Conservation (phyloP, 2,113 vertebrate species). For the Tapirus terrestris region DNA sequence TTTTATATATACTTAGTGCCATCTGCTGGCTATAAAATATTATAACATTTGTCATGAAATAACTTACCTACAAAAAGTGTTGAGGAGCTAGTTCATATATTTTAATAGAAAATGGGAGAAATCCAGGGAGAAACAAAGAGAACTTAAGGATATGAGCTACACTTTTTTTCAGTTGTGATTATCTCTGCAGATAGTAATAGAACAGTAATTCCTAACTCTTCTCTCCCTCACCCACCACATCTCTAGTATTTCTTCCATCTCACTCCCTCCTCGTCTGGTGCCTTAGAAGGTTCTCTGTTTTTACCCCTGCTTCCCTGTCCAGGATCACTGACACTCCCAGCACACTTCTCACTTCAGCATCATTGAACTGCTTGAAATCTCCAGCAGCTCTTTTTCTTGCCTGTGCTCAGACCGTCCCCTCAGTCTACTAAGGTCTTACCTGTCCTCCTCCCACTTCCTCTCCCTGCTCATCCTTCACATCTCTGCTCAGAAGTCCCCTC, state of each 20-base stretch:
- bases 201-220: too few relatives aligned
- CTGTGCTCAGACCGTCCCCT: not conserved
- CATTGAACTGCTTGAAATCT: not conserved
- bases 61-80: not conserved
- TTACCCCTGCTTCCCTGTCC: not conserved
- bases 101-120: not conserved
- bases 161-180: not conserved
- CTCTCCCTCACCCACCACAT: accelerated
- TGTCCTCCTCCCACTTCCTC: too few relatives aligned
- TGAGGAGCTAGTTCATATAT: not conserved
- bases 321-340: too few relatives aligned
- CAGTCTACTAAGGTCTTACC: not conserved
- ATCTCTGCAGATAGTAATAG: not conserved
- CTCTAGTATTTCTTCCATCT: too few relatives aligned
- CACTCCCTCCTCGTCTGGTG: accelerated
- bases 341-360: accelerated
- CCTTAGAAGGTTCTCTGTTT: not conserved
- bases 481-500: not conserved
- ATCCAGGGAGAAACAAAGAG: not conserved
- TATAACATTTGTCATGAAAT: not conserved
- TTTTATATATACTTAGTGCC: slow-evolving; percentile 38
- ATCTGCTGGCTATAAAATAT: slow-evolving; percentile 48
- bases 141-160: not conserved
- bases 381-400: not conserved
- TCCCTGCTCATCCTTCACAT: too few relatives aligned